Percentiles rank a stretch among this genome's conserved stretches.
Evolutionary conservation across 1,140 invertebrate genomes (phyloP).

Genomic region (Saxidomus purpurata): DNA sequence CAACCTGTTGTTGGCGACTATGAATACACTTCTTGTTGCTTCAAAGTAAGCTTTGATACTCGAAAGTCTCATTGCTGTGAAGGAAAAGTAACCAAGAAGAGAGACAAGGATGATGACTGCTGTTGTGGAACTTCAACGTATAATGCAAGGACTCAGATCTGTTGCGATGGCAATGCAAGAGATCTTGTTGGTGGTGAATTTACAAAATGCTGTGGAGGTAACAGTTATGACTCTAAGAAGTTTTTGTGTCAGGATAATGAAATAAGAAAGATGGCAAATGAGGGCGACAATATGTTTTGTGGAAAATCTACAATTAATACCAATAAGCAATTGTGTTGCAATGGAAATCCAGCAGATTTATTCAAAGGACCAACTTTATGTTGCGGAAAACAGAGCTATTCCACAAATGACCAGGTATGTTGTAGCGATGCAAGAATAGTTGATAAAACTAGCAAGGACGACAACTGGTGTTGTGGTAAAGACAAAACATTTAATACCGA

Average conservation of each 20-base stretch:
- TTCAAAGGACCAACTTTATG: slow-evolving; percentile 37
- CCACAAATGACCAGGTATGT: slow-evolving; percentile 37
- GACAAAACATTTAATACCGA: slow-evolving; percentile 50
- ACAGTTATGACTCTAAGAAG: slow-evolving; percentile 44
- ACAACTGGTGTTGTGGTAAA: slow-evolving; percentile 63
- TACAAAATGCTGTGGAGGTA: slow-evolving; percentile 48
- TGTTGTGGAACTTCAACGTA: slow-evolving; percentile 59
- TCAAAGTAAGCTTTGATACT: slow-evolving; percentile 52
- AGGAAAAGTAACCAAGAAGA: slow-evolving; percentile 37
- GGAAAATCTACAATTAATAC: slow-evolving; percentile 56
- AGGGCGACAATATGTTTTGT: slow-evolving; percentile 56
- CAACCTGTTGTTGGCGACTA: slow-evolving; percentile 35
- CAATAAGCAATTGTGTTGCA: slow-evolving; percentile 52
- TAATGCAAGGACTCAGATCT: slow-evolving; percentile 41
- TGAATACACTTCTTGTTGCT: slow-evolving; percentile 63
- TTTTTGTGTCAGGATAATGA: slow-evolving; percentile 45
- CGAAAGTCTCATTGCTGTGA: slow-evolving; percentile 54
- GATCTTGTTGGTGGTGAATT: slow-evolving; percentile 46
- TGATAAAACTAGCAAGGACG: slow-evolving; percentile 45
- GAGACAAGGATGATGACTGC: slow-evolving; percentile 47
- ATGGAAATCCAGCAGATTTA: slow-evolving; percentile 17
- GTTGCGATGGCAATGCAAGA: slow-evolving; percentile 45
- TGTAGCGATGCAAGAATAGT: slow-evolving; percentile 50
- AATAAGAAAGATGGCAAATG: slow-evolving; percentile 47
- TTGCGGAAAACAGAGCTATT: slow-evolving; percentile 55